Conservation (phyloP, 2,113 vertebrate species). For the Anseranas semipalmata region DNA sequence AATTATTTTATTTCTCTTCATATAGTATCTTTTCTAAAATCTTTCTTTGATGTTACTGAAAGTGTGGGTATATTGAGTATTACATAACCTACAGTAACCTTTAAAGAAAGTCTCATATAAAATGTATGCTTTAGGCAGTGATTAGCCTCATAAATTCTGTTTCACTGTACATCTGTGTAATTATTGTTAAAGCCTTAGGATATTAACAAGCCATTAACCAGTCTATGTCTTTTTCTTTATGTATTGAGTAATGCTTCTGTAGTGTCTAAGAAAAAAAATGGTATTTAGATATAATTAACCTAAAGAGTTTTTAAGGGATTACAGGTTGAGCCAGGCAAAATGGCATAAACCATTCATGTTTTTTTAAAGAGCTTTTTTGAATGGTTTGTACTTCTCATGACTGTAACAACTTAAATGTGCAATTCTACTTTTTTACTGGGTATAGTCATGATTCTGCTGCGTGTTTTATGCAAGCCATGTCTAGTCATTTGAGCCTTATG, state of each 20-base stretch:
- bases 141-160: slow-evolving; percentile 72
- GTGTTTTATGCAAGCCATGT: background rate
- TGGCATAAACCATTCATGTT: slow-evolving; percentile 6
- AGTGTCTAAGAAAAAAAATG: background rate
- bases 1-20: background rate
- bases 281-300: slow-evolving; percentile 52
- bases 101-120: slow-evolving; percentile 39
- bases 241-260: slow-evolving; percentile 31
- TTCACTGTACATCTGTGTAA: slow-evolving; percentile 60
- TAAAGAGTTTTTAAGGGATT: slow-evolving; percentile 49
- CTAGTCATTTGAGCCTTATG: background rate
- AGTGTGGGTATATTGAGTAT: background rate
- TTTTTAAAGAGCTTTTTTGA: slow-evolving; percentile 23
- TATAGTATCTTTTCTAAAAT: background rate
- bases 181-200: slow-evolving; percentile 66
- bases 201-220: slow-evolving; percentile 58
- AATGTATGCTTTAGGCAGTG: slow-evolving; percentile 55
- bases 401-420: slow-evolving; percentile 11
- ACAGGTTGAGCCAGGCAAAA: slow-evolving; percentile 8
- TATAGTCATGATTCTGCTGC: background rate
- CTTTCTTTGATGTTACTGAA: background rate
- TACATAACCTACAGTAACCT: background rate
- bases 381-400: background rate
- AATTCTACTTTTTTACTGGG: background rate
- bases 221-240: background rate